Evolutionary conservation across 2,888 invertebrate species (phyloP).

Genomic region (Pandemis corylana): DNA sequence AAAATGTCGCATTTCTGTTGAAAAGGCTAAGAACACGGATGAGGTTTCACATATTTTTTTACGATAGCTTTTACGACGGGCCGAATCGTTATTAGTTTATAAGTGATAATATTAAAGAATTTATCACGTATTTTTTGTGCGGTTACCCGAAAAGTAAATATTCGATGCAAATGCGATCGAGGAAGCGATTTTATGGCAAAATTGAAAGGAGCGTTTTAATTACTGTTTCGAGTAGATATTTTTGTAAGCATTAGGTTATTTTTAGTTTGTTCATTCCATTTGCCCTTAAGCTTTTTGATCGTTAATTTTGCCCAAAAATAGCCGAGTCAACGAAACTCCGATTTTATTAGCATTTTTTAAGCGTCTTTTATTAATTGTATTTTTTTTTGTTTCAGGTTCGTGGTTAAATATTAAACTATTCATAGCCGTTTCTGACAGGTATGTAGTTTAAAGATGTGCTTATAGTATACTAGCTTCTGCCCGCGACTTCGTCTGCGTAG

Average conservation of each 20-base stretch:
- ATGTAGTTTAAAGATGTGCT: background rate
- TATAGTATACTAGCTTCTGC: too few species aligned
- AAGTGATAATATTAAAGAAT: conserved; percentile 34
- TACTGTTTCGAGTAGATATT: background rate
- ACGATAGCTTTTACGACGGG: conserved; percentile 23
- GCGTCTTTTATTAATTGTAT: background rate
- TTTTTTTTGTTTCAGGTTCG: conserved; percentile 23
- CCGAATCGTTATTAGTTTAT: conserved; percentile 31
- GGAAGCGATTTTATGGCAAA: background rate
- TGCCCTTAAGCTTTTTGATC: background rate
- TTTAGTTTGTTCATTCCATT: background rate
- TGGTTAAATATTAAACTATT: background rate
- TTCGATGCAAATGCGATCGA: background rate
- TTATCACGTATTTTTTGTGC: conserved; percentile 6
- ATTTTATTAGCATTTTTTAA: background rate
- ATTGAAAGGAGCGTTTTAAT: background rate
- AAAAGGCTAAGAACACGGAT: conserved; percentile 23
- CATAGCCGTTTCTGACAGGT: background rate
- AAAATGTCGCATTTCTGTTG: conserved; percentile 14
- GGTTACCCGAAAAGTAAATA: conserved; percentile 13
- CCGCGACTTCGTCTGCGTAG: too few species aligned
- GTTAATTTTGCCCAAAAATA: background rate
- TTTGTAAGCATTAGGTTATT: background rate
- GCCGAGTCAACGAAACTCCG: too few species aligned
- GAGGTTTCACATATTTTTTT: conserved; percentile 19